Evolutionary conservation across 2,888 invertebrate genomes (phyloP).

Genomic region (Thecocarcelia acutangulata): DNA sequence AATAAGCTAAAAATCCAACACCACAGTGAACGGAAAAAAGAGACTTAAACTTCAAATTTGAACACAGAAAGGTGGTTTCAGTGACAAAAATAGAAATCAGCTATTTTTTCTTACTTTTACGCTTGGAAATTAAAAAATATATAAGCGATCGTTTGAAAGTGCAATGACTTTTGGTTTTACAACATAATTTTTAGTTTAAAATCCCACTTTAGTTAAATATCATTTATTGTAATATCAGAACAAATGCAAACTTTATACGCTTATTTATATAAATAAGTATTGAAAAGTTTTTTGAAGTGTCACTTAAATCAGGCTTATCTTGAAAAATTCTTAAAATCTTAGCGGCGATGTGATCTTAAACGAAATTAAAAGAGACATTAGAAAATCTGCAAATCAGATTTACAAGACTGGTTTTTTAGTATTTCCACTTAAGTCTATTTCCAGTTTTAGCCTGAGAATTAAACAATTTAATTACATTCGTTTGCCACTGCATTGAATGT

Average conservation of each 20-base stretch:
- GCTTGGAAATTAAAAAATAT: no score
- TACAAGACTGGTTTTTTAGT: constrained; percentile 16
- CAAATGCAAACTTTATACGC: no score
- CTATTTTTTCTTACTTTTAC: no score
- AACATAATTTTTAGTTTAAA: no score
- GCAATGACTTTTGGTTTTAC: no score
- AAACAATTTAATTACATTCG: background rate
- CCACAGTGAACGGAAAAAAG: constrained; percentile 1
- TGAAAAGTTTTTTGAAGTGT: constrained; percentile 20
- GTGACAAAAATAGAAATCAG: no score
- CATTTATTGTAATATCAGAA: no score
- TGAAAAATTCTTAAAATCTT: background rate
- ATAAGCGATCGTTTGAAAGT: no score
- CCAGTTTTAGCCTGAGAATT: background rate
- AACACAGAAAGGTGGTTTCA: no score
- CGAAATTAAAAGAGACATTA: constrained; percentile 14
- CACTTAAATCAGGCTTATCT: constrained; percentile 31
- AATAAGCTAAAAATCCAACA: constrained; percentile 18
- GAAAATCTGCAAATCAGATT: background rate
- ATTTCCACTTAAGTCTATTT: constrained; percentile 1
- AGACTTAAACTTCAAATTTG: background rate
- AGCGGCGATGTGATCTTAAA: constrained; percentile 13
- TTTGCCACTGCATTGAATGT: background rate
- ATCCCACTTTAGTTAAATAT: no score
- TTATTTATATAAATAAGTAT: background rate